These are phyloP conservation scores for Anthoscopus minutus DNA, from an alignment of 2,113 vertebrate species.

Conservation along the genomic window DNA sequence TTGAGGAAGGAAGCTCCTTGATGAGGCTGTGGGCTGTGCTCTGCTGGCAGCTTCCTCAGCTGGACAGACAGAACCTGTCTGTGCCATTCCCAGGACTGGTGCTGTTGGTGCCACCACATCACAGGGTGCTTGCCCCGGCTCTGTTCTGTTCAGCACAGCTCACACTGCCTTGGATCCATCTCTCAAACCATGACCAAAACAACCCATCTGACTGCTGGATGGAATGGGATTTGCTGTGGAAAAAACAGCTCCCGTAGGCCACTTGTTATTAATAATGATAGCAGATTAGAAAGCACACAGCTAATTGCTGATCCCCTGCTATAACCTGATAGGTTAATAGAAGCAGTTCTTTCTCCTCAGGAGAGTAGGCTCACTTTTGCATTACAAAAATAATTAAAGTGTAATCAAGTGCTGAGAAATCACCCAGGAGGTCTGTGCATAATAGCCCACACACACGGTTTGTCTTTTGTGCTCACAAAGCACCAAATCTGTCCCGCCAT, in stretches of 20 bases:
- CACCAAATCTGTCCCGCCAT: not conserved
- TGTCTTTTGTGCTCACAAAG: not conserved
- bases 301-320: constrained; percentile 11
- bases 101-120: fast-evolving
- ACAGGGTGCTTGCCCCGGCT: not conserved
- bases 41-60: not conserved
- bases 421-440: not conserved
- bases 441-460: not conserved
- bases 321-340: constrained; percentile 16
- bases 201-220: not conserved
- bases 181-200: not conserved
- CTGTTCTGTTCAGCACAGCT: not conserved
- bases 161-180: not conserved
- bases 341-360: not conserved
- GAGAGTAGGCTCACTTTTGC: not conserved
- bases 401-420: constrained; percentile 33
- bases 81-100: not conserved
- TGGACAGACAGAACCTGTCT: fast-evolving
- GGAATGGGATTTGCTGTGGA: not conserved
- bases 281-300: not conserved
- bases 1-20: not conserved
- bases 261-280: not conserved
- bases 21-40: not conserved
- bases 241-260: not conserved
- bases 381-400: constrained; percentile 45